Evolutionary conservation across 2,888 invertebrate genomes (phyloP).

Genomic region (Pseudoips prasinana): DNA sequence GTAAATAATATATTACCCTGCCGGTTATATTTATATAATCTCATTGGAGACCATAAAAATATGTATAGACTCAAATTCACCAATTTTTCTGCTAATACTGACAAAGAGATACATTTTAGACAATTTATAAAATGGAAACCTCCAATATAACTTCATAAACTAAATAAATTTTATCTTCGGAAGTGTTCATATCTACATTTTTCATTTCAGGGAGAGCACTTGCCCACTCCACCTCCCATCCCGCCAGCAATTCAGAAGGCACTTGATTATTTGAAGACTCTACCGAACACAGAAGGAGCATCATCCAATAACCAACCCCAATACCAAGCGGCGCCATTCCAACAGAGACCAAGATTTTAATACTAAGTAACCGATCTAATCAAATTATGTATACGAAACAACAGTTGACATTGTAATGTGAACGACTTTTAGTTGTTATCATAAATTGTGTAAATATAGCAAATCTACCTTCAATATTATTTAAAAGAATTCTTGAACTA

Average conservation of each 20-base stretch:
- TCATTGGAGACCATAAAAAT: no score
- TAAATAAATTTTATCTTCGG: no score
- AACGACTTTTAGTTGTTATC: slow-evolving; percentile 13
- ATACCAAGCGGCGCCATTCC: slow-evolving; percentile 50
- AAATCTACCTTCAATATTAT: neutral
- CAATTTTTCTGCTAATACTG: no score
- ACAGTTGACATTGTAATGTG: slow-evolving; percentile 1
- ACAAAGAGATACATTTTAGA: no score
- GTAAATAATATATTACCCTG: no score
- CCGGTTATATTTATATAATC: no score
- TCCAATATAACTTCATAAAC: no score
- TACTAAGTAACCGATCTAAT: slow-evolving; percentile 9
- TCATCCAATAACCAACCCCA: slow-evolving; percentile 61
- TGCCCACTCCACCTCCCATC: slow-evolving; percentile 92
- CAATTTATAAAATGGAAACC: no score
- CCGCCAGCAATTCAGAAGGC: slow-evolving; percentile 88
- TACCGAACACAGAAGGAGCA: slow-evolving; percentile 62
- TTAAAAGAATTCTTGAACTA: no score
- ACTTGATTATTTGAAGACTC: slow-evolving; percentile 82
- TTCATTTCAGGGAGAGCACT: slow-evolving; percentile 84
- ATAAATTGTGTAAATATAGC: slow-evolving; percentile 30
- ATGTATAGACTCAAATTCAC: no score
- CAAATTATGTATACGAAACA: slow-evolving; percentile 14
- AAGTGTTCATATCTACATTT: no score
- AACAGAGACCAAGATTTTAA: slow-evolving; percentile 53